Conservation (phyloP, 2,797 vertebrate species). For the Triplophysa yarkandensis region DNA sequence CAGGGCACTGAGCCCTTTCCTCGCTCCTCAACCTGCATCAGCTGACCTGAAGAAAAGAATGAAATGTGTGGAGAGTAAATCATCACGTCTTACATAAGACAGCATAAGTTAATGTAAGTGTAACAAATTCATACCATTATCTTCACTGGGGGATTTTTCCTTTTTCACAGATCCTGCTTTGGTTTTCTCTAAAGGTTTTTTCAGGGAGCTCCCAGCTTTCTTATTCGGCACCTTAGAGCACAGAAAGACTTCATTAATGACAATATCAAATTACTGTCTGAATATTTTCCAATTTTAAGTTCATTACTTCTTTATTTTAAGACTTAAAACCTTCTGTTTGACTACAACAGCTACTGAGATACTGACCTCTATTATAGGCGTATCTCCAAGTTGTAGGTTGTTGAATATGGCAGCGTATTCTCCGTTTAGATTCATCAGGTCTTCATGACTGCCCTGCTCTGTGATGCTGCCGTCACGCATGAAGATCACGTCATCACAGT, state of each 20-base stretch:
- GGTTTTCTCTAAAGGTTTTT: conserved; percentile 83
- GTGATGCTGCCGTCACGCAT: conserved; percentile 90
- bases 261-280: not conserved
- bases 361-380: conserved; percentile 84
- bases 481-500: conserved; percentile 91
- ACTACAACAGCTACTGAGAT: not conserved
- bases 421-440: conserved; percentile 86
- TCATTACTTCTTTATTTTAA: not conserved
- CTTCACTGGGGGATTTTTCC: conserved; percentile 79
- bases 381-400: conserved; percentile 87
- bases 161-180: conserved; percentile 89
- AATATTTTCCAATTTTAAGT: not conserved
- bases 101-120: not conserved
- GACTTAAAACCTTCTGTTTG: not conserved
- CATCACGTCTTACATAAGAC: not conserved
- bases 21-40: conserved; percentile 84
- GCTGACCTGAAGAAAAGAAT: conserved; percentile 71
- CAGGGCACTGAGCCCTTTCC: conserved; percentile 86
- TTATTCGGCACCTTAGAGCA: conserved; percentile 79
- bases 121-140: conserved; percentile 68
- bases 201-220: conserved; percentile 81
- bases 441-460: conserved; percentile 87
- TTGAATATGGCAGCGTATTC: conserved; percentile 93
- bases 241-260: not conserved
- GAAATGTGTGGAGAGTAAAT: not conserved